Evolutionary conservation across 2,888 invertebrate genomes (phyloP).

Genomic region (Falcaria lacertinaria): DNA sequence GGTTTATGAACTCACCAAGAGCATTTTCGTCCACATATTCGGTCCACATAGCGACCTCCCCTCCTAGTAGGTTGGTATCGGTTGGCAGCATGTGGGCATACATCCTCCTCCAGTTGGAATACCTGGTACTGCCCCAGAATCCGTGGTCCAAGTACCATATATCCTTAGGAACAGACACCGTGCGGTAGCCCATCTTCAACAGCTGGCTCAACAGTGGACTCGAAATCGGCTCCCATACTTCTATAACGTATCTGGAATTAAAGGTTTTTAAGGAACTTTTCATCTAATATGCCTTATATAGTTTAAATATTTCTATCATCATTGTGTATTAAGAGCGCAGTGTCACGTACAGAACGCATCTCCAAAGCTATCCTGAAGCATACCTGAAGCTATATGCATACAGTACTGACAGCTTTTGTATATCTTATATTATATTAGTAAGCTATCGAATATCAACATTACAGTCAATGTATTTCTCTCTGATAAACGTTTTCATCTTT

Average conservation of each 20-base stretch:
- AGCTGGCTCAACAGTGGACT: constrained; percentile 81
- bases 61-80: constrained; percentile 77
- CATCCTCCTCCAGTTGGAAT: constrained; percentile 87
- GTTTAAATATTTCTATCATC: too few relatives aligned
- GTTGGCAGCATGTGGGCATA: constrained; percentile 83
- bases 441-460: too few relatives aligned
- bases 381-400: too few relatives aligned
- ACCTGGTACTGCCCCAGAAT: constrained; percentile 87
- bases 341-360: too few relatives aligned
- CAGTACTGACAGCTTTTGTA: too few relatives aligned
- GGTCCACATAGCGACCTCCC: constrained; percentile 91
- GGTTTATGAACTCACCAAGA: constrained; percentile 64
- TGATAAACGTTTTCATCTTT: too few relatives aligned
- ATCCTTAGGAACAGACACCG: constrained; percentile 89
- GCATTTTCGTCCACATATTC: constrained; percentile 86
- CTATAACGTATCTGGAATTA: constrained; percentile 84
- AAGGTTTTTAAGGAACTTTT: background rate
- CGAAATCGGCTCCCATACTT: constrained; percentile 86
- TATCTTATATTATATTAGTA: too few relatives aligned
- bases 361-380: too few relatives aligned
- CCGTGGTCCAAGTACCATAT: constrained; percentile 95
- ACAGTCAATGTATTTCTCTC: too few relatives aligned
- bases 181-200: constrained; percentile 83
- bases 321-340: too few relatives aligned
- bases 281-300: too few relatives aligned